Percentiles rank a stretch among this genome's conserved stretches.
Evolutionary conservation across 2,888 invertebrate species (phyloP).

Genomic region (Rotaria socialis): DNA sequence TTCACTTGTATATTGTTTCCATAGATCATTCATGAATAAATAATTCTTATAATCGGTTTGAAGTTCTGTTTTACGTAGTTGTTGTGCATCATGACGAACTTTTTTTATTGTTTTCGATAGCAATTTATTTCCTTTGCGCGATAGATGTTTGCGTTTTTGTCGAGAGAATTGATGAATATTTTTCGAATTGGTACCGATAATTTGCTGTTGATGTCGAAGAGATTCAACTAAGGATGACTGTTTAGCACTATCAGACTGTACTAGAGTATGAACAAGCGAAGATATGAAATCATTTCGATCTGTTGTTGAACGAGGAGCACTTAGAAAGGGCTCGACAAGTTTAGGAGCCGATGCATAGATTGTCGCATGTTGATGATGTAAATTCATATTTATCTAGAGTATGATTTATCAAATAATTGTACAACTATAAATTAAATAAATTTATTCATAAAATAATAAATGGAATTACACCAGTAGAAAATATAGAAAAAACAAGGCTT

Average conservation of each 20-base stretch:
- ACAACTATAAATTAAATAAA: background rate
- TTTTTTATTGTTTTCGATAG: conserved; percentile 4
- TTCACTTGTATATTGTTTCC: background rate
- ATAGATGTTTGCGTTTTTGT: background rate
- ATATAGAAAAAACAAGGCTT: background rate
- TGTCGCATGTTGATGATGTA: background rate
- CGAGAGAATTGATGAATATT: conserved; percentile 19
- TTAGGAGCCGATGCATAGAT: background rate
- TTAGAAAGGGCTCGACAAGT: background rate
- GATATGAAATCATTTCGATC: background rate
- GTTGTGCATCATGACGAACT: background rate
- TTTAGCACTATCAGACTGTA: background rate
- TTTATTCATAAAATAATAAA: background rate
- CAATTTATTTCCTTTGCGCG: background rate
- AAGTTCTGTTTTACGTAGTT: background rate
- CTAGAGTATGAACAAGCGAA: background rate
- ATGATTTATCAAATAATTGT: background rate
- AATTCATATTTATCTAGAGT: background rate
- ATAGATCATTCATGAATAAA: background rate
- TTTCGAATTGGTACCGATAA: conserved; percentile 27
- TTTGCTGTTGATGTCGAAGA: conserved; percentile 38
- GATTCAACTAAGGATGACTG: conserved; percentile 37
- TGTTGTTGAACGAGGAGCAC: background rate
- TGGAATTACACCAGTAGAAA: background rate
- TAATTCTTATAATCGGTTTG: background rate